Base-by-base conservation (phyloP, 2,888 invertebrate genomes). In the Agonopterix subpropinquella region DNA sequence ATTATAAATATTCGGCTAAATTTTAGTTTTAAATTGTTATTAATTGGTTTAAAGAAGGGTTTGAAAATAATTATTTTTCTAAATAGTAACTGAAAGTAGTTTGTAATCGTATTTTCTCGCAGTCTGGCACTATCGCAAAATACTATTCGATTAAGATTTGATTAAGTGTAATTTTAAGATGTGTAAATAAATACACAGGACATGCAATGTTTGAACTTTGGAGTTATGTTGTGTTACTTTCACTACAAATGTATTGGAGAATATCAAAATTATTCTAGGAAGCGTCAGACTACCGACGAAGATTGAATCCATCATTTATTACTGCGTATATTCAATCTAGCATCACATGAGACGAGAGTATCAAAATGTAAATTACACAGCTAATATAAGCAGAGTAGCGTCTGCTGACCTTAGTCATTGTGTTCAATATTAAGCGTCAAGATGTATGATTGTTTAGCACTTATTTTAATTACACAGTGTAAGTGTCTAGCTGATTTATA, bases 141-240 rank as follows among this genome's bases (percentile, higher is more conserved):
- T 67, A 72, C 70, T 82, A 78, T 77, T 77, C 65, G 67, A 65
- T 62, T 80, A 77, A 79, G 77, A 62, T 60, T 77, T 56, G 65
- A 64, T 67, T 80, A 81, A 78, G 77, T 68, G 75, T 85, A 83
- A 60, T 75, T 65, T 66, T 77, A 85, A 80, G 73, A 70, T 68
- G 83, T 86, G 87, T 87, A 87, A 80, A 86, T 86, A 80, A 42
- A 42, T 73, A 81, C 83, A 83, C 81, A 70, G 67, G 69, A 73
- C 64, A 61, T 70, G 67, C 70, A 60, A 58, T 53, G 28, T 28
- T 28, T 28, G 28, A 28, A 28, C 58, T 60, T 61, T 59, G 58
- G 57, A 49, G 54, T 44, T 53, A 47, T 53, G 54, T 54, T 51
- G 41, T 45, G 15, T 41, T 7, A 36, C 7, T 8, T 15, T 28